These are phyloP conservation scores for Parnassius mnemosyne DNA, from an alignment of 2,888 invertebrate genomes.

Conservation along the genomic window DNA sequence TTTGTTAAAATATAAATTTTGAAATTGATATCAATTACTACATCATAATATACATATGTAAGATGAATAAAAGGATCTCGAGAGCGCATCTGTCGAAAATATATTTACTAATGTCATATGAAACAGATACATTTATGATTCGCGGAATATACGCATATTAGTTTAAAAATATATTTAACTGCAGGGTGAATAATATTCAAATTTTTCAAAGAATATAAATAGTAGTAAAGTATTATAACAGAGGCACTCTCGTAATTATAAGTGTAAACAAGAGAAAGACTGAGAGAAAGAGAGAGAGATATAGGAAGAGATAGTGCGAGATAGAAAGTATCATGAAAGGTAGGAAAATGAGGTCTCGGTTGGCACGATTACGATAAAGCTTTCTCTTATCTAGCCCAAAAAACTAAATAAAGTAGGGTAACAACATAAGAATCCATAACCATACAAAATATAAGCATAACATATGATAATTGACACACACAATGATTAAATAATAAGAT, in stretches of 20 bases:
- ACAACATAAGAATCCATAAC: too few relatives aligned
- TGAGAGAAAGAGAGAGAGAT: slow-evolving; percentile 48
- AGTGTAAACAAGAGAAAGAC: slow-evolving; percentile 39
- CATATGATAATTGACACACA: too few relatives aligned
- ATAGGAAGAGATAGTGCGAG: slow-evolving; percentile 45
- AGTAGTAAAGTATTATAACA: slow-evolving; percentile 2
- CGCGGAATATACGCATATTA: too few relatives aligned
- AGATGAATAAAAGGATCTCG: slow-evolving; percentile 12
- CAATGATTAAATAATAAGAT: too few relatives aligned
- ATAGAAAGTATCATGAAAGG: slow-evolving; percentile 25
- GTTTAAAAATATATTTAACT: too few relatives aligned
- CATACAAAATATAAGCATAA: too few relatives aligned
- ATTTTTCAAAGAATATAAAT: too few relatives aligned
- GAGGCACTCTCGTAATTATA: slow-evolving; percentile 13
- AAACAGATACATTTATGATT: too few relatives aligned
- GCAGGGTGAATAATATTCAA: too few relatives aligned
- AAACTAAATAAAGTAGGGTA: too few relatives aligned
- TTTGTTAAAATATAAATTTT: slow-evolving; percentile 26
- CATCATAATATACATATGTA: background rate
- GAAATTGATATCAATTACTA: slow-evolving; percentile 14
- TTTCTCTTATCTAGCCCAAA: too few relatives aligned
- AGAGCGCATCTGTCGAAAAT: slow-evolving; percentile 27
- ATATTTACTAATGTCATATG: too few relatives aligned
- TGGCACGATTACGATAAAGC: background rate
- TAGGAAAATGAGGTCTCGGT: slow-evolving; percentile 3